Percentiles rank a stretch among this genome's conserved stretches.
Conservation (phyloP, 37 sponge, comb jelly and placozoan species). For the Cliona cf. orientalis region DNA sequence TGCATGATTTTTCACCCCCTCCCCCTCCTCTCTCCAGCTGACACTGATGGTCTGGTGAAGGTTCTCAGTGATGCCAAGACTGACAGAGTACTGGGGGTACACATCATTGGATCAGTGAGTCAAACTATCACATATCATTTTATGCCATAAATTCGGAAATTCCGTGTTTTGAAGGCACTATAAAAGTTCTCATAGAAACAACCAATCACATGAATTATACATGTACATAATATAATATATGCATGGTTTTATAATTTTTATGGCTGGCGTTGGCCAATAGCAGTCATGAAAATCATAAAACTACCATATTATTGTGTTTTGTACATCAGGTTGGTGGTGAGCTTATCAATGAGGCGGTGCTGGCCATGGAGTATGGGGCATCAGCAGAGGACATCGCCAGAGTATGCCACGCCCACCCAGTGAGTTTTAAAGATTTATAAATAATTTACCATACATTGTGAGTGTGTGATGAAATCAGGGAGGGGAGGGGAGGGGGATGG, state of each 20-base stretch:
- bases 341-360: conserved; percentile 93
- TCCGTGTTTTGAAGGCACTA: no score
- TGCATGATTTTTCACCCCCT: not conserved
- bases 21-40: conserved; percentile 66
- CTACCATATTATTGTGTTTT: no score
- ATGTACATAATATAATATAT: no score
- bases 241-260: no score
- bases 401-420: conserved; percentile 98
- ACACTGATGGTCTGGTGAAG: conserved; percentile 96
- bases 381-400: conserved; percentile 95
- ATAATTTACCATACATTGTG: not conserved
- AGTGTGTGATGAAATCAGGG: no score
- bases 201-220: no score
- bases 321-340: conserved; percentile 93
- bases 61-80: conserved; percentile 88
- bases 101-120: conserved; percentile 92
- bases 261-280: no score
- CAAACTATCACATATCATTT: no score
- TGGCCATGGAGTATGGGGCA: conserved; percentile 98
- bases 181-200: no score
- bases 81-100: conserved; percentile 90
- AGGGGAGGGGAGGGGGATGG: no score
- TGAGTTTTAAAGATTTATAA: conserved; percentile 18
- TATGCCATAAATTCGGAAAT: no score
- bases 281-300: no score